Percentiles rank a stretch among this genome's conserved stretches.
Conservation (phyloP, 2,797 vertebrate genomes). For the Hirundo rustica region DNA sequence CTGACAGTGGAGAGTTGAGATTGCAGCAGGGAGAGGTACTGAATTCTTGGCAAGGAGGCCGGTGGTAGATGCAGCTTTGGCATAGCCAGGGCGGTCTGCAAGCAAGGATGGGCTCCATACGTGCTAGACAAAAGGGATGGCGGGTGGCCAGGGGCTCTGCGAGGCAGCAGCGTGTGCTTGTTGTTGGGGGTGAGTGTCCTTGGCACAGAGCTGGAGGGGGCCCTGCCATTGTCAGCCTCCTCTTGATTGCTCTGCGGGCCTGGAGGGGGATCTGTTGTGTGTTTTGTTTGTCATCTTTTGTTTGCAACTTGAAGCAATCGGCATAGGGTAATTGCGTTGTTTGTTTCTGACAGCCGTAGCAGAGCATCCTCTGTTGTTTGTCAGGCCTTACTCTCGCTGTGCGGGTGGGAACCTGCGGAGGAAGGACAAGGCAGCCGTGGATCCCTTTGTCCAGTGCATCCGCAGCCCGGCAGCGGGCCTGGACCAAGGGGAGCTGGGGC, state of each 20-base stretch:
- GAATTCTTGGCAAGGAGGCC: background rate
- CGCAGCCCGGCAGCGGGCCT: fast-evolving
- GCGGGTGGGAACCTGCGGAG: background rate
- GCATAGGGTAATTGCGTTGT: slow-evolving; percentile 22
- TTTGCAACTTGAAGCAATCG: slow-evolving; percentile 50
- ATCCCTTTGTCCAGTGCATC: background rate
- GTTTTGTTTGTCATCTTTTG: slow-evolving; percentile 60
- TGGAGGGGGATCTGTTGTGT: slow-evolving; percentile 51
- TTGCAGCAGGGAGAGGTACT: background rate
- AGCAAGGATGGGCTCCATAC: slow-evolving; percentile 21
- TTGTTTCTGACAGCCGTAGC: slow-evolving; percentile 13
- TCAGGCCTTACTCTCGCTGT: background rate
- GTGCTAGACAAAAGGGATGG: slow-evolving; percentile 65
- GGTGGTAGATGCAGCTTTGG: background rate
- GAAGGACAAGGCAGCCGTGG: background rate
- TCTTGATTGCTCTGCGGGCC: background rate
- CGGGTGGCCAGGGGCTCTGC: background rate
- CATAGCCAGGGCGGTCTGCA: background rate
- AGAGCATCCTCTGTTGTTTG: slow-evolving; percentile 38
- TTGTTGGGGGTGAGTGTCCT: slow-evolving; percentile 47
- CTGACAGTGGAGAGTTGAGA: background rate
- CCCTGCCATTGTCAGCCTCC: slow-evolving; percentile 56
- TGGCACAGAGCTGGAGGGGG: slow-evolving; percentile 5
- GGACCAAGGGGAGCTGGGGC: background rate
- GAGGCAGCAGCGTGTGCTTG: slow-evolving; percentile 38